Evolutionary conservation across 2,797 vertebrate species (phyloP).

Genomic region (Eptatretus atami): DNA sequence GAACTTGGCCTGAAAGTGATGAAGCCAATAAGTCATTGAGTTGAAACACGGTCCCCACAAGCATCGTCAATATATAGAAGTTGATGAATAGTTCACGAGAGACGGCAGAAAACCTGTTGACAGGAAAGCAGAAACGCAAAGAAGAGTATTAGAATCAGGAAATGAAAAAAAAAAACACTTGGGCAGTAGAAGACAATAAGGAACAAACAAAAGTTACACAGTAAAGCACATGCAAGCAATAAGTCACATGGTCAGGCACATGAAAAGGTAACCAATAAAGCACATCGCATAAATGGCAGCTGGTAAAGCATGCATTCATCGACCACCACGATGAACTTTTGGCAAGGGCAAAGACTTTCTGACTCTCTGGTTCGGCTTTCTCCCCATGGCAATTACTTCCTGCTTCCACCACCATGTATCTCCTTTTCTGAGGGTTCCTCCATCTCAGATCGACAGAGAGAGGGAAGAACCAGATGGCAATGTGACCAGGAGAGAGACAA

Average conservation of each 20-base stretch:
- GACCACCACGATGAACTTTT: constrained; percentile 14
- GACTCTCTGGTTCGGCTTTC: neutral
- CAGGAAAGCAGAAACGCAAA: no score
- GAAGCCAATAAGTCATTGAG: constrained; percentile 26
- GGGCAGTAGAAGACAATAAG: no score
- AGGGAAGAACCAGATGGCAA: constrained; percentile 47
- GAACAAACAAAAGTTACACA: no score
- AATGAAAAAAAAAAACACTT: no score
- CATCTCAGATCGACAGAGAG: constrained; percentile 22
- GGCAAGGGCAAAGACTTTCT: constrained; percentile 15
- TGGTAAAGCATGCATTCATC: no score
- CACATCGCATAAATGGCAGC: no score
- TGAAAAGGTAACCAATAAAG: no score
- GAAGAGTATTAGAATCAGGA: no score
- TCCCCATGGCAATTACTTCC: no score
- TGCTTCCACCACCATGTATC: neutral
- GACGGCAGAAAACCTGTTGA: constrained; percentile 12
- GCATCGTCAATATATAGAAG: constrained; percentile 24
- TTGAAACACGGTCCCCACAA: constrained; percentile 22
- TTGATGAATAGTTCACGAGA: constrained; percentile 30
- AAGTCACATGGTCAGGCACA: no score
- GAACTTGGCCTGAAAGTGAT: constrained; percentile 45
- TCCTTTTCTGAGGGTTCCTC: constrained; percentile 7
- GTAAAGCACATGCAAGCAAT: no score
- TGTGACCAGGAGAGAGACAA: constrained; percentile 21